Evolutionary conservation across 2,888 invertebrate genomes (phyloP).

Genomic region (Xanthia togata): DNA sequence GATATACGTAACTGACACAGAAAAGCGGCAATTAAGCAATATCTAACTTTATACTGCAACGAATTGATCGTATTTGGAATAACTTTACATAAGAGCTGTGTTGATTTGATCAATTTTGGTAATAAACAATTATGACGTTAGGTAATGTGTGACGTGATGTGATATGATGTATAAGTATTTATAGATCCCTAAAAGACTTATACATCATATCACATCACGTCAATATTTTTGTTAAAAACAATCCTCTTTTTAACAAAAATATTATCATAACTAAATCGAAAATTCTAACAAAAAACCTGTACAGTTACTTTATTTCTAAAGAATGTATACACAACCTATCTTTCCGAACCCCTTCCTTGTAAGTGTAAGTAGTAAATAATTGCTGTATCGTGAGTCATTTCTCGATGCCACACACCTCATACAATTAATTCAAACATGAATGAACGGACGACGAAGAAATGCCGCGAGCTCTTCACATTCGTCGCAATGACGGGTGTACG

Average conservation of each 20-base stretch:
- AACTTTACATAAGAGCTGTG: conserved; percentile 34
- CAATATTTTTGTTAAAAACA: too few species aligned
- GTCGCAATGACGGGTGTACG: conserved; percentile 25
- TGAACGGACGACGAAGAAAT: conserved; percentile 40
- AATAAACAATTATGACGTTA: conserved; percentile 6
- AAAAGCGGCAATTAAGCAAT: conserved; percentile 18
- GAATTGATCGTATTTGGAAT: conserved; percentile 33
- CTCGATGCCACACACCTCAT: not conserved
- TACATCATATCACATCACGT: too few species aligned
- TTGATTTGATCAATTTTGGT: conserved; percentile 1
- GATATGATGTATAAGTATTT: too few species aligned
- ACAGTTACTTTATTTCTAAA: not conserved
- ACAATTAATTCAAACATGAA: conserved; percentile 37
- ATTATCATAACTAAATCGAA: not conserved
- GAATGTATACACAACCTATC: conserved; percentile 9
- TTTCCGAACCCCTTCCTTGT: not conserved
- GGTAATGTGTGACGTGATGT: conserved; percentile 8
- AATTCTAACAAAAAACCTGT: not conserved
- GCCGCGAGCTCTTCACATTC: conserved; percentile 22
- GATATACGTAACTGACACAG: conserved; percentile 50
- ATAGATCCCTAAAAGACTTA: too few species aligned
- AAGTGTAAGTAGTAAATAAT: conserved; percentile 30
- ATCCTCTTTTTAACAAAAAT: not conserved
- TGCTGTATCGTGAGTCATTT: conserved; percentile 33
- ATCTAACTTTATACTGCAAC: conserved; percentile 8